Evolutionary conservation across 92 coral and sea anemone species (phyloP).

Genomic region (Epizoanthus fatuus): DNA sequence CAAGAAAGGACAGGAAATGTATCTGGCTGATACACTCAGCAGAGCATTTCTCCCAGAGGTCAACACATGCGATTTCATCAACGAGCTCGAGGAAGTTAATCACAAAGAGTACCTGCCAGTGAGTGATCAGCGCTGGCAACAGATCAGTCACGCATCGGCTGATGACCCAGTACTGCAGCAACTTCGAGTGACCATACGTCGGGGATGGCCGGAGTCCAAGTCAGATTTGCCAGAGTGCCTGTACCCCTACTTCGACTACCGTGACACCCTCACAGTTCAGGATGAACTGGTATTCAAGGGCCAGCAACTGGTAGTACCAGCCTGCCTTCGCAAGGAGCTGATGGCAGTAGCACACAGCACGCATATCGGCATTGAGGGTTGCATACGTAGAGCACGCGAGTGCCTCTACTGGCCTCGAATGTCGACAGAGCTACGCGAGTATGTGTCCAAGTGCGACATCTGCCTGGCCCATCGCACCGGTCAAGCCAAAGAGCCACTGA

Average conservation of each 20-base stretch:
- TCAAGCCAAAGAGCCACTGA: conserved; percentile 55
- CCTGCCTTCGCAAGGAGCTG: conserved; percentile 52
- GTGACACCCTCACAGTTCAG: conserved; percentile 50
- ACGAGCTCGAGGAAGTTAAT: conserved; percentile 45
- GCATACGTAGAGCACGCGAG: conserved; percentile 47
- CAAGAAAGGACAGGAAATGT: conserved; percentile 55
- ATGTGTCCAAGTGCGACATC: conserved; percentile 50
- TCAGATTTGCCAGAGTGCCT: conserved; percentile 43
- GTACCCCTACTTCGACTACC: conserved; percentile 29
- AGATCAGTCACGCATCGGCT: conserved; percentile 52
- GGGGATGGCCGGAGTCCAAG: conserved; percentile 51
- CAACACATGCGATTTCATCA: conserved; percentile 6
- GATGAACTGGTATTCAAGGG: conserved; percentile 37
- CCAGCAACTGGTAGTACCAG: conserved; percentile 51
- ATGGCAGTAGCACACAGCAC: conserved; percentile 35
- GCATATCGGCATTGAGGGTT: conserved; percentile 53
- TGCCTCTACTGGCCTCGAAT: conserved; percentile 61
- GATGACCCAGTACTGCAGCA: conserved; percentile 47
- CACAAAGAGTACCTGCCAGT: conserved; percentile 50
- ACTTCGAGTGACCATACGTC: conserved; percentile 35
- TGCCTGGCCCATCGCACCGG: conserved; percentile 30
- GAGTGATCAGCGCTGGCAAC: conserved; percentile 65
- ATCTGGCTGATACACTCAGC: conserved; percentile 43
- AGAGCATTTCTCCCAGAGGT: conserved; percentile 44
- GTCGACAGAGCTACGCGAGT: conserved; percentile 55